Base-by-base conservation (phyloP, 23 tunicate species). In the Botrylloides violaceus region DNA sequence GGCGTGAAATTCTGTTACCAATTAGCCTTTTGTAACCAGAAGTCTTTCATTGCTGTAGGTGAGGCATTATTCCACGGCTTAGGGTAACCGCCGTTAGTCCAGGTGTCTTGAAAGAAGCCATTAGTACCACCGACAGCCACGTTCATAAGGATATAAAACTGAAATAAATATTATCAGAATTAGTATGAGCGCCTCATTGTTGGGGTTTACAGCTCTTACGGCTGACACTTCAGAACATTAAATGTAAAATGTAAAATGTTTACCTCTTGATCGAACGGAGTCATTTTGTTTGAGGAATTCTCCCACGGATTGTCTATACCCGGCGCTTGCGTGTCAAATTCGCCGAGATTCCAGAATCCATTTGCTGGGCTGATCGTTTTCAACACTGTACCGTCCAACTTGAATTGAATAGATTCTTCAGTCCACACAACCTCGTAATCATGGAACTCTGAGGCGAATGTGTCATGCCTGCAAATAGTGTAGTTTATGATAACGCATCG, bases 121-220 rank as follows among this genome's bases (percentile, higher is more conserved):
- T 92, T 92, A 23, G 93, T 85, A 35, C 98, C 98, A 32, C 98
- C 98, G 19, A 92, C 98, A 49, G 98, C 98, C 23, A 92, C 36
- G 71, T 92, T 92, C 31, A 92, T 71, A n/a, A 92, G 32, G 36
- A 92, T 30, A 64, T 70, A 92, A 58, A 92, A 92, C 92, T 92
- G 53, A 21, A 83, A 59, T 59, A 21, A 59, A 59, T 59, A 43
- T 43, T 43, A 43, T 43, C 15, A 7, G 12, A 43, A 15, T 15
- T 9, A 15, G 9, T 43, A 15, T 43, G 53, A 43, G 53, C 9
- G 15, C 9, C 9, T 43, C 9, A 43, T 7, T 43, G 53, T 7
- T 43, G 53, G 15, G 53, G 53, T 43, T 43, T 7, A 43, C 15
- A 43, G 53, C 9, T 43, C 15, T 43, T 43, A 15, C 12, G 53